Conservation (phyloP, 2,113 vertebrate species). For the Pteronura brasiliensis region DNA sequence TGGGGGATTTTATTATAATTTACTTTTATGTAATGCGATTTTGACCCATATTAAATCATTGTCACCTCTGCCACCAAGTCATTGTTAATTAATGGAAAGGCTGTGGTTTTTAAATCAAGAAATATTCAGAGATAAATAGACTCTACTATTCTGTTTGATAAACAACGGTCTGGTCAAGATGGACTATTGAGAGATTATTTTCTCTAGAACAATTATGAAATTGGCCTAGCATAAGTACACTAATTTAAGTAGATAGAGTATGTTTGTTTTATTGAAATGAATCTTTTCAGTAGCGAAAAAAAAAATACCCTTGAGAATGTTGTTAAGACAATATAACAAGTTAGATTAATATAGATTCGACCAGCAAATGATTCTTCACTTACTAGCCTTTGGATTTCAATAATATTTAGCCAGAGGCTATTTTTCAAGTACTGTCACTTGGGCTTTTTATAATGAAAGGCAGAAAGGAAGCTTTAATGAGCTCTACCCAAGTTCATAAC, state of each 20-base stretch:
- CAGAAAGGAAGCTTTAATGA: conserved; percentile 77
- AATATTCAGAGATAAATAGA: conserved; percentile 51
- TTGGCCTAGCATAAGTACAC: conserved; percentile 37
- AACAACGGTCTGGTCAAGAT: conserved; percentile 46
- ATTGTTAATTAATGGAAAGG: conserved; percentile 48
- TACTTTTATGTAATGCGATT: conserved; percentile 58
- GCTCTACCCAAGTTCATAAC: conserved; percentile 71
- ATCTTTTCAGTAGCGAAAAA: conserved; percentile 60
- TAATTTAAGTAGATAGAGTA: conserved; percentile 66
- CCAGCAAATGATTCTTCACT: conserved; percentile 68
- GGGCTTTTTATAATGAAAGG: conserved; percentile 68
- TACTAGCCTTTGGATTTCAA: conserved; percentile 74
- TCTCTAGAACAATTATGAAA: conserved; percentile 67
- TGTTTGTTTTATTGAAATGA: conserved; percentile 61
- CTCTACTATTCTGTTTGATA: conserved; percentile 45
- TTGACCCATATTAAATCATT: conserved; percentile 50
- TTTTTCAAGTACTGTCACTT: conserved; percentile 75
- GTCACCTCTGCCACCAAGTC: conserved; percentile 34
- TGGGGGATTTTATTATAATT: conserved; percentile 9
- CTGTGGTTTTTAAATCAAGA: conserved; percentile 44
- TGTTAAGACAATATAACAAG: conserved; percentile 71
- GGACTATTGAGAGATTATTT: conserved; percentile 52
- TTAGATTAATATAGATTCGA: conserved; percentile 75
- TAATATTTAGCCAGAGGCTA: conserved; percentile 76
- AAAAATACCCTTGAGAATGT: conserved; percentile 61